phyloP scores from a whole-genome alignment of 2,888 invertebrate genomes.

The Eubasilissa splendida region DNA sequence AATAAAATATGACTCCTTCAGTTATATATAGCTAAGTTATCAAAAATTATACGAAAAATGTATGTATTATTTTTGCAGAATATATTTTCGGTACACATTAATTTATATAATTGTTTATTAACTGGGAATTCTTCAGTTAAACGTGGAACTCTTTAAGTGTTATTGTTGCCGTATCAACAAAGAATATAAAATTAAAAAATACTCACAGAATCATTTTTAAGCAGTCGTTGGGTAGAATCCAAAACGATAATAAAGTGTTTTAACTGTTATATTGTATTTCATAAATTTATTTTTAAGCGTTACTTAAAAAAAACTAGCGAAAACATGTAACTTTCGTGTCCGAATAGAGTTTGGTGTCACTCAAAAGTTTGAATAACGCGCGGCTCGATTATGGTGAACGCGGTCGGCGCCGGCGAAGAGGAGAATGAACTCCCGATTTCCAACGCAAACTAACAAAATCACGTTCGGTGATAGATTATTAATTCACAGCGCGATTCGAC shows the following conservation, averaged over 20 bases:
- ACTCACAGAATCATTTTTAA: slow-evolving; percentile 30
- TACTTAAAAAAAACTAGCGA: slow-evolving; percentile 8
- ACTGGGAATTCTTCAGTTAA: too few species aligned
- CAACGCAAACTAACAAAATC: slow-evolving; percentile 42
- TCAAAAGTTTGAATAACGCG: neutral
- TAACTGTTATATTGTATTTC: neutral
- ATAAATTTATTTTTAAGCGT: neutral
- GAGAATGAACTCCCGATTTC: slow-evolving; percentile 15
- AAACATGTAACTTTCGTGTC: neutral
- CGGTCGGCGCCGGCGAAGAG: slow-evolving; percentile 7
- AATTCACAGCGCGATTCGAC: slow-evolving; percentile 38
- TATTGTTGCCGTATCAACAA: too few species aligned
- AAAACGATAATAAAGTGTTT: neutral
- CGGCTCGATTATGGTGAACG: neutral
- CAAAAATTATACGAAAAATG: too few species aligned
- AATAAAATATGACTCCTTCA: too few species aligned
- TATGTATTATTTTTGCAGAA: too few species aligned
- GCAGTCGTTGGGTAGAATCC: slow-evolving; percentile 5
- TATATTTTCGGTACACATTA: too few species aligned
- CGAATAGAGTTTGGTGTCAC: neutral
- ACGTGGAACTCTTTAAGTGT: too few species aligned
- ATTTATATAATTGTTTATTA: too few species aligned
- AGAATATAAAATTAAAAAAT: neutral
- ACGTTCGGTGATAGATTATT: slow-evolving; percentile 35
- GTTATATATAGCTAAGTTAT: too few species aligned